Conservation (phyloP, 2,113 vertebrate species). For the Tachysurus vachellii region DNA sequence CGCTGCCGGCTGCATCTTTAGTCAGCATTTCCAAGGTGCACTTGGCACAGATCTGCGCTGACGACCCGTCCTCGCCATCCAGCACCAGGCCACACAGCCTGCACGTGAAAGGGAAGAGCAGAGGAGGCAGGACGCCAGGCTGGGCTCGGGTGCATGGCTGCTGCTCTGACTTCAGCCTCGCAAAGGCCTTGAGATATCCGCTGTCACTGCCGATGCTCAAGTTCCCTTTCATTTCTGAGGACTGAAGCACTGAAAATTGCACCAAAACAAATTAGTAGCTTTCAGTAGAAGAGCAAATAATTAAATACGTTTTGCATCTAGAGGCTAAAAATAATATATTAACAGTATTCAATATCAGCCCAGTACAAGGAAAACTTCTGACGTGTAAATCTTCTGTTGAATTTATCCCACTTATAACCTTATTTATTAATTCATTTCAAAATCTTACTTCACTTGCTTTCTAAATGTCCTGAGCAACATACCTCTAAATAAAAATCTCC, state of each 20-base stretch:
- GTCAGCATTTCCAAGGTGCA: constrained; percentile 84
- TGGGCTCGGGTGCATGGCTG: constrained; percentile 52
- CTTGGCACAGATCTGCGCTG: constrained; percentile 83
- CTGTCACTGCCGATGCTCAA: constrained; percentile 67
- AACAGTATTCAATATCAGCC: not conserved
- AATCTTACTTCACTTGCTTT: not conserved
- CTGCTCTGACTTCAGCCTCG: constrained; percentile 68
- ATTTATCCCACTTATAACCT: not conserved
- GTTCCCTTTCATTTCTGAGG: constrained; percentile 56
- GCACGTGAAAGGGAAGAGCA: constrained; percentile 90
- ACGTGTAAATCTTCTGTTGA: not conserved
- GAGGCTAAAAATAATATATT: not conserved
- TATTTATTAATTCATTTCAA: not conserved
- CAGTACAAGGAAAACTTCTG: not conserved
- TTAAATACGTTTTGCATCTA: not conserved
- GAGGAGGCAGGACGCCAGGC: constrained; percentile 73
- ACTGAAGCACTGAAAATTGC: constrained; percentile 1
- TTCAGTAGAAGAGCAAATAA: not conserved
- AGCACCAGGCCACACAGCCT: constrained; percentile 86
- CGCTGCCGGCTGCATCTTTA: constrained; percentile 72
- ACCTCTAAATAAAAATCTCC: not conserved
- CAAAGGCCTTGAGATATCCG: constrained; percentile 74
- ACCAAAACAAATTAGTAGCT: not conserved
- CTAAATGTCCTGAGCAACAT: not conserved
- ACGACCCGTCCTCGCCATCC: constrained; percentile 87